phyloP scores from a whole-genome alignment of 1,140 invertebrate genomes.

The Neodiprion pinetum region DNA sequence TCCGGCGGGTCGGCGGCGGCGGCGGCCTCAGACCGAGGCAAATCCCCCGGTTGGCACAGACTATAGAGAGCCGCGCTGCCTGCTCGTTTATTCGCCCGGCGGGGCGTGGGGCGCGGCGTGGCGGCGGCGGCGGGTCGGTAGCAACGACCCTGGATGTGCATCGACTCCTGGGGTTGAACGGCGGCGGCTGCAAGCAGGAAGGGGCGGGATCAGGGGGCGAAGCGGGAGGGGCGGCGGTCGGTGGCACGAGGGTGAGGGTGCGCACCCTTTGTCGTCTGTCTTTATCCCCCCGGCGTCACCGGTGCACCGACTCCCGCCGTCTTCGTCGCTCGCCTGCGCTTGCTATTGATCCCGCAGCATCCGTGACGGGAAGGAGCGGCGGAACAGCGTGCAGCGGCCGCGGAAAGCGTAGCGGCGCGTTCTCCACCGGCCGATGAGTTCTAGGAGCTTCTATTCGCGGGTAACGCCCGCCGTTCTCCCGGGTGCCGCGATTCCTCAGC shows the following conservation, averaged over 20 bases:
- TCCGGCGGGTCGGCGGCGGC: not conserved
- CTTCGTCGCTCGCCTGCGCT: slow-evolving; percentile 47
- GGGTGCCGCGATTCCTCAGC: too few relatives aligned
- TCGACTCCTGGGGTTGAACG: slow-evolving; percentile 61
- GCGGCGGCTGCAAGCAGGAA: slow-evolving; percentile 42
- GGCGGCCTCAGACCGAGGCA: not conserved
- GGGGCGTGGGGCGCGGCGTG: not conserved
- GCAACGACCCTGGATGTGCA: slow-evolving; percentile 63
- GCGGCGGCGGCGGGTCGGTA: slow-evolving; percentile 53
- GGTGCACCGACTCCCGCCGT: slow-evolving; percentile 29
- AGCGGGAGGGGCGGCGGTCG: slow-evolving; percentile 36
- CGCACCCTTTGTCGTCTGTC: slow-evolving; percentile 16
- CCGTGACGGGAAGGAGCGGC: slow-evolving; percentile 51
- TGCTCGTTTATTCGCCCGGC: not conserved
- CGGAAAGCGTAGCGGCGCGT: too few relatives aligned
- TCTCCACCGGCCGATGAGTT: too few relatives aligned
- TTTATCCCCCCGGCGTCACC: not conserved
- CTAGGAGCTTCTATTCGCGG: too few relatives aligned
- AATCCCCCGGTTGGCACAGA: not conserved
- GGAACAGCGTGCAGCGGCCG: slow-evolving; percentile 54
- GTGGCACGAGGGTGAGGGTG: slow-evolving; percentile 17
- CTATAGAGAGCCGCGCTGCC: not conserved
- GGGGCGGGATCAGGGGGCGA: not conserved
- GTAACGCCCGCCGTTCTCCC: too few relatives aligned
- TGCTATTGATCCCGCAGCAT: slow-evolving; percentile 64